phyloP scores from a whole-genome alignment of 2,797 vertebrate genomes.

The Typhlichthys eigenmanni region DNA sequence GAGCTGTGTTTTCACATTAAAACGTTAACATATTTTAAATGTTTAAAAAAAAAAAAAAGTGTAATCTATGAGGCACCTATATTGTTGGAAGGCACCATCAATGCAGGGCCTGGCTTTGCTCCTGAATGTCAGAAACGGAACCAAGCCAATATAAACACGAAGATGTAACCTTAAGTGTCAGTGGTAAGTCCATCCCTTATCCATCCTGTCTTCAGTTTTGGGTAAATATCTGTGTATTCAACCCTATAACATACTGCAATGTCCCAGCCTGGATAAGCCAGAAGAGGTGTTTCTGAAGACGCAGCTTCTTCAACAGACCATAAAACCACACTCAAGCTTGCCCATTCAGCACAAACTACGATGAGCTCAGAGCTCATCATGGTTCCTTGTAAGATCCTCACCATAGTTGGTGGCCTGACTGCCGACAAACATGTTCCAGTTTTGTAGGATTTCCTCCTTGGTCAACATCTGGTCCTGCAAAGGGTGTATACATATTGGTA shows the following conservation, averaged over 20 bases:
- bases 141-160: conserved; percentile 3
- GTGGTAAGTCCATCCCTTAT: conserved; percentile 23
- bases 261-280: conserved; percentile 28
- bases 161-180: conserved; percentile 36
- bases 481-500: not conserved
- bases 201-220: conserved; percentile 33
- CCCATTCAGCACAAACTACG: not conserved
- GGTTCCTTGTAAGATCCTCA: conserved; percentile 94
- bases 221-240: conserved; percentile 13
- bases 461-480: conserved; percentile 90
- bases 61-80: conserved; percentile 31
- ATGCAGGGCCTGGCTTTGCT: conserved; percentile 42
- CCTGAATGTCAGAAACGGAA: conserved; percentile 73
- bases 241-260: conserved; percentile 16
- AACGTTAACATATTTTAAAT: too few species aligned
- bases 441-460: conserved; percentile 93
- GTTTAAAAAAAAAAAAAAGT: not conserved
- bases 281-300: conserved; percentile 30
- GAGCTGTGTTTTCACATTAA: conserved; percentile 63
- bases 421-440: conserved; percentile 99
- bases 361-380: conserved; percentile 88
- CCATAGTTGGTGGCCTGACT: conserved; percentile 98
- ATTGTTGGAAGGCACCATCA: conserved; percentile 61
- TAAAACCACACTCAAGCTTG: conserved; percentile 1
- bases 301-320: conserved; percentile 6